A percentile compares a stretch with the other conserved stretches of the same genome.
Evolutionary conservation across 2,888 invertebrate genomes (phyloP).

Genomic region (Pristionchus arcanus): DNA sequence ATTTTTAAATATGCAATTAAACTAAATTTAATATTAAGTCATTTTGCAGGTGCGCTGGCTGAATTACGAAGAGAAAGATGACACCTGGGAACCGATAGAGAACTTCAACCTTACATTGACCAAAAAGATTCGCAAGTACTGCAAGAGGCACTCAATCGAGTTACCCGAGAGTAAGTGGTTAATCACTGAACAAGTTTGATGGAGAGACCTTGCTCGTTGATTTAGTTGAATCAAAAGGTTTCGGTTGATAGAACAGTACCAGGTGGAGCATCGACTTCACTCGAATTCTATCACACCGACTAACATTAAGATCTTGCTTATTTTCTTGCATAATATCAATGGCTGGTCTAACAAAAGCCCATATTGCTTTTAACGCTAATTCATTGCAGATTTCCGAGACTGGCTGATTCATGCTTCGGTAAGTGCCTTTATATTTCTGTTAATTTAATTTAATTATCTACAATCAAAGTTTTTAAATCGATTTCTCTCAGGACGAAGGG

Average conservation of each 20-base stretch:
- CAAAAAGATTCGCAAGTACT: background rate
- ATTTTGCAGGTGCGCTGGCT: conserved; percentile 34
- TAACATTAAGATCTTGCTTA: too few species aligned
- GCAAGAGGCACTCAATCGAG: background rate
- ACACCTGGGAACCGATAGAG: conserved; percentile 47
- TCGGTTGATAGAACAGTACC: too few species aligned
- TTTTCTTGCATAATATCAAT: too few species aligned
- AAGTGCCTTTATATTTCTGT: background rate
- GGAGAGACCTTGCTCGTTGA: too few species aligned
- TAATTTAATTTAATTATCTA: background rate
- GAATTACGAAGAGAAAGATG: background rate
- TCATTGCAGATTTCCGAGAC: background rate
- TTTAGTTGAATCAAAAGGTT: too few species aligned
- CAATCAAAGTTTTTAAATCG: background rate
- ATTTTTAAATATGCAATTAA: background rate
- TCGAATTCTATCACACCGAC: too few species aligned
- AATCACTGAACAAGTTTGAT: too few species aligned
- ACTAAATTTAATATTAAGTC: background rate
- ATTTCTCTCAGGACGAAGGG: background rate
- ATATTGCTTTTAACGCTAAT: background rate
- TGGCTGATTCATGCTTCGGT: background rate
- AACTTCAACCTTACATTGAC: background rate
- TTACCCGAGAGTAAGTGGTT: background rate
- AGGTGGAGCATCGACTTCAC: too few species aligned
- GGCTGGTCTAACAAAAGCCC: too few species aligned